Base-by-base conservation (phyloP, 1,140 invertebrate genomes). In the Eriosoma lanigerum region DNA sequence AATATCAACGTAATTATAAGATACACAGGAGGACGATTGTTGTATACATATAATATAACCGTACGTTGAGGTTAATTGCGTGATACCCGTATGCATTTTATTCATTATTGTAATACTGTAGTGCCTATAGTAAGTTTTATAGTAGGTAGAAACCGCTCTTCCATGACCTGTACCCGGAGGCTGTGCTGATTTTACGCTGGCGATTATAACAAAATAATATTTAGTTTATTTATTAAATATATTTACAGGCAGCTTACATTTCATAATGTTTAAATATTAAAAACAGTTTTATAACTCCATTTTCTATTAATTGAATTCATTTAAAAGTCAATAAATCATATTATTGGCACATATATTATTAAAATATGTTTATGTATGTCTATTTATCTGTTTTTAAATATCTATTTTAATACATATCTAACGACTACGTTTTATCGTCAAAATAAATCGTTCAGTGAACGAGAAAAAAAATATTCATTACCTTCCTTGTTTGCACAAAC, bases 1-100 rank as follows among this genome's bases (percentile, higher is more conserved):
- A 72, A 72, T 48, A 75, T 12, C 54, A 46, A 78, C 24, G 56
- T 56, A 46, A 60, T 78, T 32, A 62, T 44, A 44, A n/a, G 32
- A n/a, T 3, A 78, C 62, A 78, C 62, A 62, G 56, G 75, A 60
- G 32, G 73, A 78, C 13, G 29, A 38, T 46, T 3, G 21, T 38
- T 75, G 52, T 75, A 38, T 58, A n/a, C 46, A 9, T 72, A 56
- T 58, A 38, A 38, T 38, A 38, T 8, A 8, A 62, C 21, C 38
- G 32, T 44, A n/a, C 75, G 60, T 78, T 48, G 56, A 78, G 75
- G 75, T 62, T 78, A 78, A 78, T 78, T 78, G n/a, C 75, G 62
- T 24, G 54, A 46, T 44, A 58, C 72, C 13, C 10, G 12, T 66
- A 68, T 15, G n/a, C 44, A 24, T 56, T 75, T 54, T 54, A 73